phyloP scores from a whole-genome alignment of 2,113 vertebrate genomes.

The Callocephalon fimbriatum region DNA sequence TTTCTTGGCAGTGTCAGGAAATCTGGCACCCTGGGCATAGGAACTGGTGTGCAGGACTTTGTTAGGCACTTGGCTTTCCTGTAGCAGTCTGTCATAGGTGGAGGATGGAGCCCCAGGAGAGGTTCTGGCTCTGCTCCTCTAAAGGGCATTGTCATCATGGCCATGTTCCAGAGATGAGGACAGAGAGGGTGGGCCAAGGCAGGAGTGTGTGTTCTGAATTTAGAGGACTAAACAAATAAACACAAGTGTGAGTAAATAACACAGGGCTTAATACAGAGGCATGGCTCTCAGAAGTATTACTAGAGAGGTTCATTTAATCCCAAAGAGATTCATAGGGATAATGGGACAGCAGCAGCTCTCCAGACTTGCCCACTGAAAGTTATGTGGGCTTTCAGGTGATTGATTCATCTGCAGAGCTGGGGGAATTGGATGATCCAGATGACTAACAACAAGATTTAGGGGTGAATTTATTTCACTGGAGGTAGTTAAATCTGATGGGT shows the following conservation, averaged over 20 bases:
- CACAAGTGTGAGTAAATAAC: slow-evolving; percentile 8
- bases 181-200: background rate
- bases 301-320: slow-evolving; percentile 46
- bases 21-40: background rate
- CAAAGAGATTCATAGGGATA: background rate
- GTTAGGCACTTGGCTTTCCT: background rate
- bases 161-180: background rate
- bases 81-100: background rate
- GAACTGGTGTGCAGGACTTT: background rate
- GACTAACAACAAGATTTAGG: slow-evolving; percentile 4
- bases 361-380: background rate
- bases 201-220: background rate
- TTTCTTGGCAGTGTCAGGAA: background rate
- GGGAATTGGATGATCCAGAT: slow-evolving; percentile 2
- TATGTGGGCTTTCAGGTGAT: background rate
- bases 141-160: accelerated
- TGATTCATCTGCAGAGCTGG: background rate
- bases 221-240: slow-evolving; percentile 55
- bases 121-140: background rate
- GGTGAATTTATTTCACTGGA: background rate
- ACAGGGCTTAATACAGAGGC: slow-evolving; percentile 8
- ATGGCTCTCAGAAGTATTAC: background rate
- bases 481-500: background rate
- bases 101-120: background rate
- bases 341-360: background rate